Evolutionary conservation across 2,888 invertebrate species (phyloP).

Genomic region (Andrena camellia): DNA sequence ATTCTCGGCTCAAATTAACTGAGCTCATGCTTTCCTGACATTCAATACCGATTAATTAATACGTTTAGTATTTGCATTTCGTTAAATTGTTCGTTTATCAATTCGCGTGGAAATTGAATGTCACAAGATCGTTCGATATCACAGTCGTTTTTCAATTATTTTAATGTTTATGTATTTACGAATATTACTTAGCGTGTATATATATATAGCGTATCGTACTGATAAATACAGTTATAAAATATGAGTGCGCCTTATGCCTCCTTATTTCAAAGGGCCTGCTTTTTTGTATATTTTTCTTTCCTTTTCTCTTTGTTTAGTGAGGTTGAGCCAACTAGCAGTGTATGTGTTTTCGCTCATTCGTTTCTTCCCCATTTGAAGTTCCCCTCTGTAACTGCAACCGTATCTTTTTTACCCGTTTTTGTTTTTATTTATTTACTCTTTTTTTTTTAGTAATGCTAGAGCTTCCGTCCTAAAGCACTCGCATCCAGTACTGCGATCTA

Average conservation of each 20-base stretch:
- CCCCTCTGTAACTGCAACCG: constrained; percentile 84
- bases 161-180: constrained; percentile 82
- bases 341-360: constrained; percentile 35
- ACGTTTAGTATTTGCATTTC: constrained; percentile 78
- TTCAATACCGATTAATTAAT: constrained; percentile 82
- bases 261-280: constrained; percentile 70
- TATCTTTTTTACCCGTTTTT: constrained; percentile 70
- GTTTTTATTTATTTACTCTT: constrained; percentile 27
- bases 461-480: constrained; percentile 61
- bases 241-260: constrained; percentile 80
- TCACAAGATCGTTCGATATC: constrained; percentile 85
- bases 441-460: constrained; percentile 52
- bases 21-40: constrained; percentile 78
- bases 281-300: constrained; percentile 49
- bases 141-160: constrained; percentile 84
- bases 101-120: constrained; percentile 84
- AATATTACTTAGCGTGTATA: constrained; percentile 82
- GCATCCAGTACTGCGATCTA: constrained; percentile 66
- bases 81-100: constrained; percentile 78
- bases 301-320: constrained; percentile 30
- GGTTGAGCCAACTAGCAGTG: constrained; percentile 41
- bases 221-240: constrained; percentile 84
- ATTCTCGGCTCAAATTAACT: constrained; percentile 71
- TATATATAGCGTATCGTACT: constrained; percentile 80
- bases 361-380: constrained; percentile 47